These are phyloP conservation scores for Fratercula arctica DNA, from an alignment of 2,797 vertebrate genomes.

Conservation along the genomic window DNA sequence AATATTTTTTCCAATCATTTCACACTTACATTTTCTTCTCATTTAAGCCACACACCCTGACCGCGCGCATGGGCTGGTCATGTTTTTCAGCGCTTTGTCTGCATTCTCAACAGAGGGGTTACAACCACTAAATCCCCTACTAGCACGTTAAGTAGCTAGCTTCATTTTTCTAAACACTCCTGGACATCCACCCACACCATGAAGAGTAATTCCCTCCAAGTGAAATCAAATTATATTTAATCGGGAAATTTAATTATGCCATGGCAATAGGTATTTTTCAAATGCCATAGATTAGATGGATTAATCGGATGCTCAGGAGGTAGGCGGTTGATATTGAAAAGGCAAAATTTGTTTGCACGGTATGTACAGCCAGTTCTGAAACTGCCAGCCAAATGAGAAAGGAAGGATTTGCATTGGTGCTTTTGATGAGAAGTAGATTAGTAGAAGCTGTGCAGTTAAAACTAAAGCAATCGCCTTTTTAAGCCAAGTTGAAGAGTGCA, in stretches of 20 bases:
- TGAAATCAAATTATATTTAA: background rate
- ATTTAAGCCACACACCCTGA: background rate
- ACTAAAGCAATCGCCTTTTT: background rate
- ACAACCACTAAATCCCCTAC: background rate
- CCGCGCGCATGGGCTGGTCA: fast-evolving
- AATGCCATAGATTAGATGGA: background rate
- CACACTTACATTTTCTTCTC: background rate
- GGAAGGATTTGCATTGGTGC: background rate
- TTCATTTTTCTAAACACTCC: background rate
- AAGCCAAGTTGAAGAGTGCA: background rate
- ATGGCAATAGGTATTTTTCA: background rate
- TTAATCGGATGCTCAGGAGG: background rate
- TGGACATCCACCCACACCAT: background rate
- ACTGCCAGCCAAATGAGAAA: constrained; percentile 22
- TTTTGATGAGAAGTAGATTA: constrained; percentile 12
- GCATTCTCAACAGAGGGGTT: background rate
- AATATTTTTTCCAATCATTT: background rate
- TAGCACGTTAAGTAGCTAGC: background rate
- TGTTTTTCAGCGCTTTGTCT: background rate
- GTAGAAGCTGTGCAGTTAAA: background rate
- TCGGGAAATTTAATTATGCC: background rate
- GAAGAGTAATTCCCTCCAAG: background rate
- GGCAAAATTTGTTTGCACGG: constrained; percentile 15
- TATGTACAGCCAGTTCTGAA: background rate
- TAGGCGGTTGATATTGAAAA: background rate